Conservation (phyloP, 2,888 invertebrate genomes). For the Tromatobia lineatoria region DNA sequence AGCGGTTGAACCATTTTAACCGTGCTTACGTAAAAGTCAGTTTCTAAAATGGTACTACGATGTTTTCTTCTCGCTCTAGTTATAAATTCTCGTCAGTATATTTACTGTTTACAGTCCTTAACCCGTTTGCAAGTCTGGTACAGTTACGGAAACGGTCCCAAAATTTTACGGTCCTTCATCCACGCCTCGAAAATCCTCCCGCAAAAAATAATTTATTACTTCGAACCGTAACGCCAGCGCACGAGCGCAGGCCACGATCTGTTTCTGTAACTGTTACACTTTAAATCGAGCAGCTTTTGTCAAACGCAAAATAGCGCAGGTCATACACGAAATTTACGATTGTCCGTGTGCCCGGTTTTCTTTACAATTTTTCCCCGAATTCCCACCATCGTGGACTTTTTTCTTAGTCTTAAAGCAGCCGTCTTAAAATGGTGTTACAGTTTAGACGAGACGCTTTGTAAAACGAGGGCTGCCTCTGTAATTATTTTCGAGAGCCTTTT, state of each 20-base stretch:
- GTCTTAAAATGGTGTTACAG: slow-evolving; percentile 73
- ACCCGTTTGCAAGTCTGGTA: slow-evolving; percentile 76
- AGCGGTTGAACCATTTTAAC: slow-evolving; percentile 71
- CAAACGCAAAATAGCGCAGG: slow-evolving; percentile 62
- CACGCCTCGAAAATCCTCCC: slow-evolving; percentile 37
- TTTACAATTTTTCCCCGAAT: slow-evolving; percentile 42
- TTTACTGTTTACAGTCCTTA: slow-evolving; percentile 78
- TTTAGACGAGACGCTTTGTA: slow-evolving; percentile 74
- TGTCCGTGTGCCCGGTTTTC: slow-evolving; percentile 56
- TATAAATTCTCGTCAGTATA: slow-evolving; percentile 79
- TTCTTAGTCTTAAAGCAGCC: slow-evolving; percentile 34
- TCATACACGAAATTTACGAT: slow-evolving; percentile 76
- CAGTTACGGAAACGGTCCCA: slow-evolving; percentile 77
- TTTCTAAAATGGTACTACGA: slow-evolving; percentile 47
- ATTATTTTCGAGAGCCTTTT: slow-evolving; percentile 60
- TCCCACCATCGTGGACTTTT: slow-evolving; percentile 11
- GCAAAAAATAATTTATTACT: slow-evolving; percentile 80
- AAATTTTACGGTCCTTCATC: slow-evolving; percentile 69
- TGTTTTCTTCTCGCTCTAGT: slow-evolving; percentile 73
- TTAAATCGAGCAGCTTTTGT: slow-evolving; percentile 78
- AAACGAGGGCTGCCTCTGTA: slow-evolving; percentile 58
- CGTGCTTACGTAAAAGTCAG: slow-evolving; percentile 72
- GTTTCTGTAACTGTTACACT: slow-evolving; percentile 81
- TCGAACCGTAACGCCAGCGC: slow-evolving; percentile 73
- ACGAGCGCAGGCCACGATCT: slow-evolving; percentile 70